Percentiles rank a stretch among this genome's conserved stretches.
Conservation (phyloP, 2,113 vertebrate species). For the Catharus fuscescens region DNA sequence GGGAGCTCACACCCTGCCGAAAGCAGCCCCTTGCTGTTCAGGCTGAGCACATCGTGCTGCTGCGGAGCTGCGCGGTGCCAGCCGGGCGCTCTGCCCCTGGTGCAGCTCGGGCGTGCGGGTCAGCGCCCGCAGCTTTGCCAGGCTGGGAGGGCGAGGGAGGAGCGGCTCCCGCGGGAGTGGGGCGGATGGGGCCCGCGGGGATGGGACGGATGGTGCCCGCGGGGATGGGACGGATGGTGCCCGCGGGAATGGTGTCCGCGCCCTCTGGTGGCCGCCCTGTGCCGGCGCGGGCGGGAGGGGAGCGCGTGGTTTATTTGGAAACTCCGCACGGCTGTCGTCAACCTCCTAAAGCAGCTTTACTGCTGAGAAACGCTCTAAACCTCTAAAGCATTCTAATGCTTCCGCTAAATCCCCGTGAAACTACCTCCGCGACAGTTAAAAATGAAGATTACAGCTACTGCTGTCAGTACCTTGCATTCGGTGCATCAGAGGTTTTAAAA, state of each 20-base stretch:
- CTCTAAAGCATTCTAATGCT: rapidly evolving
- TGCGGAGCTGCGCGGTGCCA: no score
- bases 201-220: no score
- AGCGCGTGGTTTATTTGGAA: rapidly evolving
- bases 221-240: not conserved
- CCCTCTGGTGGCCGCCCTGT: slow-evolving; percentile 69
- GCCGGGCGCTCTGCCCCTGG: not conserved
- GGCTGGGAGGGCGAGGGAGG: not conserved
- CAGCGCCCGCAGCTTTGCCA: no score
- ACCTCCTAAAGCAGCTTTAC: rapidly evolving
- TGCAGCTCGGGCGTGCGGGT: no score
- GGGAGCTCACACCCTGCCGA: not conserved
- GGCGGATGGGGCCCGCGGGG: not conserved
- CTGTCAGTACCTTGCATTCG: not conserved
- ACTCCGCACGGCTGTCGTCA: rapidly evolving
- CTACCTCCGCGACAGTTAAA: not conserved
- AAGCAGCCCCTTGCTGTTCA: not conserved
- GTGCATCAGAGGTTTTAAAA: not conserved
- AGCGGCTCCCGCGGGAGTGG: not conserved
- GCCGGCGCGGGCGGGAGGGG: not conserved
- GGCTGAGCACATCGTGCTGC: not conserved
- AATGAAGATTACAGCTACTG: not conserved
- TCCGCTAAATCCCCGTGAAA: rapidly evolving
- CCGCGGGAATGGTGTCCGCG: not conserved
- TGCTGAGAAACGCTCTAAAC: not conserved